Percentiles rank a stretch among this genome's conserved stretches.
phyloP scores from a whole-genome alignment of 2,797 vertebrate species.

The Rousettus madagascariensis region DNA sequence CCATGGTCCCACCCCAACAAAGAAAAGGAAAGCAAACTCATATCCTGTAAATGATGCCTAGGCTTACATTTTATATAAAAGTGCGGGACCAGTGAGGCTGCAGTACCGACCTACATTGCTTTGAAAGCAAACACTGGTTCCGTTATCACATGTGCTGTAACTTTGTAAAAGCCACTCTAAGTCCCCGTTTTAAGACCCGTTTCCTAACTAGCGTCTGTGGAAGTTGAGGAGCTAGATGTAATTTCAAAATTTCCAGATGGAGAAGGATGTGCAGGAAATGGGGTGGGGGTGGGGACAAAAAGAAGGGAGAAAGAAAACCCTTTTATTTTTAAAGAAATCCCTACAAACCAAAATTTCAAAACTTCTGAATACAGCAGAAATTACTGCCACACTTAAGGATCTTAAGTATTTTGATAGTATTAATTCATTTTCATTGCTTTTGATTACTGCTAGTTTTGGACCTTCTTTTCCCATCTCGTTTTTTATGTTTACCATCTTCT shows the following conservation, averaged over 20 bases:
- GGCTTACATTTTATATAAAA: not conserved
- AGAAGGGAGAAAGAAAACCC: not conserved
- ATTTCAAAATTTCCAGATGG: not conserved
- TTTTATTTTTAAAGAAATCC: not conserved
- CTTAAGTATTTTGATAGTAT: not conserved
- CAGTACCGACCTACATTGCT: not conserved
- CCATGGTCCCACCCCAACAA: not conserved
- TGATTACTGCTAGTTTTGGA: not conserved
- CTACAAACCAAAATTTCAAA: not conserved
- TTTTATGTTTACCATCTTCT: not conserved
- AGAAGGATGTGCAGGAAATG: not conserved
- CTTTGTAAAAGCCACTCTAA: not conserved
- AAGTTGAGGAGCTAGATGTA: not conserved
- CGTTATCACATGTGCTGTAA: not conserved
- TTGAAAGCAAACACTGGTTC: not conserved
- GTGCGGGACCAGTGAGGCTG: not conserved
- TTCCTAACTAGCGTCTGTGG: not conserved
- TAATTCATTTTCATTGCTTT: not conserved
- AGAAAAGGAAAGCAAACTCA: not conserved
- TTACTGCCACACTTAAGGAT: not conserved
- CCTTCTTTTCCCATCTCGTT: not conserved
- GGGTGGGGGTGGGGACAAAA: not conserved
- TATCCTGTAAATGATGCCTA: not conserved
- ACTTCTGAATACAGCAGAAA: not conserved
- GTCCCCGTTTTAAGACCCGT: not conserved